These are phyloP conservation scores for Chromis chromis DNA, from an alignment of 2,797 vertebrate species.

Conservation along the genomic window DNA sequence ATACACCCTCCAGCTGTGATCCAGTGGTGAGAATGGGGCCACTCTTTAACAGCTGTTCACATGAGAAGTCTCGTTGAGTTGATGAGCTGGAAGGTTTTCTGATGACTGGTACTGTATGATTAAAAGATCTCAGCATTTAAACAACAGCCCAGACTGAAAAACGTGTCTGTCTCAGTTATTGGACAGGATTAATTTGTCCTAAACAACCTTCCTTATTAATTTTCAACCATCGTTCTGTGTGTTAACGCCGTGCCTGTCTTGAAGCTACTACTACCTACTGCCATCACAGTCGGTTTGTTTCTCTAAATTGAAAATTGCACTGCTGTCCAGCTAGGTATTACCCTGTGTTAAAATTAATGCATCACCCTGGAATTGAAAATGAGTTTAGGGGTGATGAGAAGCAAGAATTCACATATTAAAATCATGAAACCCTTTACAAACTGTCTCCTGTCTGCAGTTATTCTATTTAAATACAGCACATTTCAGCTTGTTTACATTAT, in stretches of 20 bases:
- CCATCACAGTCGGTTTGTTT: background rate
- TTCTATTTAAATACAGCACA: background rate
- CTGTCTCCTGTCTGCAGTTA: background rate
- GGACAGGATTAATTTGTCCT: background rate
- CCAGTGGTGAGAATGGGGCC: no score
- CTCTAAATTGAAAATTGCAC: conserved; percentile 8
- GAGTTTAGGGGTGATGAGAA: conserved; percentile 28
- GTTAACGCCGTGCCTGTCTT: background rate
- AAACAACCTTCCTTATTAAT: background rate
- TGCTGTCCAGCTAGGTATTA: conserved; percentile 20
- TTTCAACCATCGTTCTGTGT: conserved; percentile 7
- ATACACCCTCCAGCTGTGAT: no score
- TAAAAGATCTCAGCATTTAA: background rate
- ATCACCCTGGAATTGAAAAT: conserved; percentile 26
- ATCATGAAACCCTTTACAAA: conserved; percentile 35
- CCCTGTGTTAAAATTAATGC: conserved; percentile 24
- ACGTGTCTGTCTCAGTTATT: background rate
- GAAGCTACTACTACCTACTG: background rate
- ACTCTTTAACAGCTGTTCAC: no score
- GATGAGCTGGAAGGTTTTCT: no score
- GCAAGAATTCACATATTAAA: conserved; percentile 60
- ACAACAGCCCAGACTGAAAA: background rate
- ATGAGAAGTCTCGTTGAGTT: no score
- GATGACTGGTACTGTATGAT: background rate
- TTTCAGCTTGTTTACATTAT: no score